These are phyloP conservation scores for Sminthopsis crassicaudata DNA, from an alignment of 2,113 vertebrate species.

Conservation along the genomic window DNA sequence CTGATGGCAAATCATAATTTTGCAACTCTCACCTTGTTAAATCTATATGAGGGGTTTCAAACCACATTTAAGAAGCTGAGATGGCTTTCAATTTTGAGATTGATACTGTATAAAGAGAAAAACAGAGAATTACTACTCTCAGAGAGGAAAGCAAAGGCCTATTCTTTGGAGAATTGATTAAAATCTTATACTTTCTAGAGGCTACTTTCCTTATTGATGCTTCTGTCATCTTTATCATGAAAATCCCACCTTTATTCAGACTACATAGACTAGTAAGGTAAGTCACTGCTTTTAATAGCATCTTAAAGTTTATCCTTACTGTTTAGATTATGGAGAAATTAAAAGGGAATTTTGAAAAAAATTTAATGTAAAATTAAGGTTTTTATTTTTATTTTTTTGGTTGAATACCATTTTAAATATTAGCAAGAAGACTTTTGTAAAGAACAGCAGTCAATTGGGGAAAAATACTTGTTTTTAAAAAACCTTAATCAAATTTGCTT, in stretches of 20 bases:
- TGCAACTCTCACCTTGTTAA: no score
- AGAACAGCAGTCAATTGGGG: background rate
- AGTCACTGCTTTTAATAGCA: conserved; percentile 81
- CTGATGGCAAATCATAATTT: no score
- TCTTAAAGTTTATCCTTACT: conserved; percentile 72
- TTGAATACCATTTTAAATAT: conserved; percentile 33
- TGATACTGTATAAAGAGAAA: conserved; percentile 41
- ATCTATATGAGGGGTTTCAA: no score
- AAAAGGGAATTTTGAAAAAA: conserved; percentile 49
- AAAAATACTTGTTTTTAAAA: background rate
- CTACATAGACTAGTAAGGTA: conserved; percentile 80
- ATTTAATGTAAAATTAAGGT: conserved; percentile 43
- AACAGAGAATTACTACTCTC: conserved; percentile 1
- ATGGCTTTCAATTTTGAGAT: conserved; percentile 2
- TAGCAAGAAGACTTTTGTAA: background rate
- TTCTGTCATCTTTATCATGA: conserved; percentile 67
- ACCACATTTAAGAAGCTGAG: background rate
- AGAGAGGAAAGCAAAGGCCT: background rate
- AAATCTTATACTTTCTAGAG: conserved; percentile 44
- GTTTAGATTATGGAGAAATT: conserved; percentile 73
- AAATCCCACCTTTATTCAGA: conserved; percentile 76
- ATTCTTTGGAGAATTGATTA: conserved; percentile 50
- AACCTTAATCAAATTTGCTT: background rate
- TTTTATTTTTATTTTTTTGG: conserved; percentile 47
- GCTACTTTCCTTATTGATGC: conserved; percentile 31